Base-by-base conservation (phyloP, 1,140 invertebrate species). In the Cydia fagiglandana region DNA sequence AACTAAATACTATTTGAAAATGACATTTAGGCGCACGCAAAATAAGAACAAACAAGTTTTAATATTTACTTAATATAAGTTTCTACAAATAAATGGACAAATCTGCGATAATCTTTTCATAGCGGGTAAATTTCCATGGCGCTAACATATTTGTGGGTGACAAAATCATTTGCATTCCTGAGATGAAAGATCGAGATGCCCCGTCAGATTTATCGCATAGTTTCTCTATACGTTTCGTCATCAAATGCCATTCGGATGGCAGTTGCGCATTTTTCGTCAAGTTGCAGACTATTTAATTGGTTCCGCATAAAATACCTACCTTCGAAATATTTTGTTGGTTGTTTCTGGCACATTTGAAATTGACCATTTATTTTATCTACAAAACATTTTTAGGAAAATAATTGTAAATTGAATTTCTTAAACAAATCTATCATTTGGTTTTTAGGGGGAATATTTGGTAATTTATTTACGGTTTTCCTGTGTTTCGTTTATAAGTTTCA, bases 121-220 rank as follows among this genome's bases (percentile, higher is more conserved):
- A 61, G 12, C 20, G 4, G 56, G 9, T 24, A 24, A 24, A 24
- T 61, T 61, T 61, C 20, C 56, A 61, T 10, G 20, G 56, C 20
- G 56, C 56, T 24, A 61, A 61, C 15, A 53, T 56, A 56, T 56
- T 56, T 56, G 53, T 17, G 53, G 53, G 7, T 56, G n/a, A 68
- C 64, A 34, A n/a, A 45, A 70, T 20, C 13, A 38, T 68, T 2
- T 34, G 30, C 66, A 70, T 70, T 70, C 66, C 66, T 38, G 4
- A 20, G 15, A 70, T 70, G 66, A 45, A 15, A 34, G 34, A 70
- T 45, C 7, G 66, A 70, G n/a, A 70, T 70, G 30, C n/a, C 66
- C n/a, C 30, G 30, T 41, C 66, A 41, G 66, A 70, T 70, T 70
- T 41, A 70, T 41, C 7, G 34, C 66, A 70, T 70, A 34, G 64